These are phyloP conservation scores for Calephelis perditalis DNA, from an alignment of 2,888 invertebrate genomes.

Conservation along the genomic window DNA sequence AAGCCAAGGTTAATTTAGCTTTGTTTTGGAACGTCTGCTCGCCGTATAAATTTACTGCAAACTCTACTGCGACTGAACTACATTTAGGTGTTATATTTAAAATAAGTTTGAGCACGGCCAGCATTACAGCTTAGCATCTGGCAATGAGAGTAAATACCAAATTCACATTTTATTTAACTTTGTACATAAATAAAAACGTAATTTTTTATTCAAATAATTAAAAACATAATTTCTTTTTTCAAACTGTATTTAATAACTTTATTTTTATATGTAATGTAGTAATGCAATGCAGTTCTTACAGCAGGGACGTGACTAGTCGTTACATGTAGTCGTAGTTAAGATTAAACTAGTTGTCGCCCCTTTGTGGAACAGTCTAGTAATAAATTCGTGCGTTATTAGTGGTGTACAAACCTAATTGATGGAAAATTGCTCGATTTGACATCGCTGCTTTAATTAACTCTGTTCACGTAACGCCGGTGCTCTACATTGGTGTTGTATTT, in stretches of 20 bases:
- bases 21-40: constrained; percentile 34
- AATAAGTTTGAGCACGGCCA: constrained; percentile 5
- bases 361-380: neutral
- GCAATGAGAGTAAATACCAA: neutral
- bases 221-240: neutral
- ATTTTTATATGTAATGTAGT: too few relatives aligned
- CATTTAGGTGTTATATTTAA: constrained; percentile 4
- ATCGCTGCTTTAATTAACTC: too few relatives aligned
- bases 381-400: neutral
- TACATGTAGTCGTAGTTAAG: neutral
- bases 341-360: neutral
- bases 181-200: neutral
- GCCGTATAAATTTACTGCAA: neutral
- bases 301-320: neutral
- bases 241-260: neutral
- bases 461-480: too few relatives aligned
- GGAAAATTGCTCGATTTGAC: too few relatives aligned
- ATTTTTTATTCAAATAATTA: neutral
- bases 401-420: too few relatives aligned
- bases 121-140: constrained; percentile 3
- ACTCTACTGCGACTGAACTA: neutral
- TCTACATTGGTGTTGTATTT: too few relatives aligned
- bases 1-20: constrained; percentile 57
- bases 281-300: neutral
- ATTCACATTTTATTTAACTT: constrained; percentile 2